Evolutionary conservation across 2,888 invertebrate genomes (phyloP).

Genomic region (Drosophila pegasa): DNA sequence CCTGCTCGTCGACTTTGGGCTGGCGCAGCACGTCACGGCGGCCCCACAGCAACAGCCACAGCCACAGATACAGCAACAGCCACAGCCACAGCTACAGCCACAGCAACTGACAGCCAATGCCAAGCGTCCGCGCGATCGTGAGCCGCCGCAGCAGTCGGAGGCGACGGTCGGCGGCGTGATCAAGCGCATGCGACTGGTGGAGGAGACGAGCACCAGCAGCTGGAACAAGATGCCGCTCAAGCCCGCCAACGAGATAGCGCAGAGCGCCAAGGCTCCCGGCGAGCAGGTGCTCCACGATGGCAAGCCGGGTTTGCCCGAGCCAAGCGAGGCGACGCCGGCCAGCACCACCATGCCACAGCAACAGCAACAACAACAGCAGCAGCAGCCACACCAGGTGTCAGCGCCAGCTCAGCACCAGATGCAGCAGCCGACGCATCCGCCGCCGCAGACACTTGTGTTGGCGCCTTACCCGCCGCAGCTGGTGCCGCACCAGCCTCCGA

Average conservation of each 20-base stretch:
- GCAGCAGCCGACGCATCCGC: constrained; percentile 14
- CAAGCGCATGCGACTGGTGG: constrained; percentile 75
- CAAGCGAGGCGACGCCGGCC: neutral
- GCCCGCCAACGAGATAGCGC: constrained; percentile 80
- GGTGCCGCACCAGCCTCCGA: neutral
- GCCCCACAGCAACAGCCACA: constrained; percentile 10
- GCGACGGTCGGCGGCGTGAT: constrained; percentile 59
- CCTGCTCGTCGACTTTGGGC: constrained; percentile 94
- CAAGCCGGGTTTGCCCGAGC: neutral
- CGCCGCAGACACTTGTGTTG: neutral
- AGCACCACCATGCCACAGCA: neutral
- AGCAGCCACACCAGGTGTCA: neutral
- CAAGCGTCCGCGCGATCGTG: constrained; percentile 67
- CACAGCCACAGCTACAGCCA: constrained; percentile 8
- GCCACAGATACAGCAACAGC: constrained; percentile 10
- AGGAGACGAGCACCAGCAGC: constrained; percentile 41
- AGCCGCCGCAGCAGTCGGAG: constrained; percentile 32
- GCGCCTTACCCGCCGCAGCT: neutral
- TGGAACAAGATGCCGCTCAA: constrained; percentile 83
- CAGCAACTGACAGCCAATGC: neutral
- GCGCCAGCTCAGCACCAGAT: constrained; percentile 8
- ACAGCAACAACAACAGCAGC: neutral
- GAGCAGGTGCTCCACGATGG: constrained; percentile 14
- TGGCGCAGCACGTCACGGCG: constrained; percentile 88
- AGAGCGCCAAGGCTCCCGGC: constrained; percentile 33